Base-by-base conservation (phyloP, 2,113 vertebrate genomes). In the Monarcha castaneiventris region DNA sequence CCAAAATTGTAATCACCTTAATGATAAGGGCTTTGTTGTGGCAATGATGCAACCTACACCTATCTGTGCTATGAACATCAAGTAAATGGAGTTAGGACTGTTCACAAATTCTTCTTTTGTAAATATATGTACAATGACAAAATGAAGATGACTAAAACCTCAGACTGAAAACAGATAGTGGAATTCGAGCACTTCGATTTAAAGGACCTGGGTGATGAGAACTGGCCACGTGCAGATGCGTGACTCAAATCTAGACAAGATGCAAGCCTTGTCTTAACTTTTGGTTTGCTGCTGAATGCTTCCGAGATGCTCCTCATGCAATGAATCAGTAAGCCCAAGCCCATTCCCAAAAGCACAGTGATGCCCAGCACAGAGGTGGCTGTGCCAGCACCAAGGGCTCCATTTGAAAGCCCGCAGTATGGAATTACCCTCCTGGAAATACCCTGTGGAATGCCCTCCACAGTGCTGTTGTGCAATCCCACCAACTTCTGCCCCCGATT, bases 191-290 rank as follows among this genome's bases (percentile, higher is more conserved):
- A 4, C 26, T 59, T 77, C 0, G 2, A 41, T 89, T 80, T 82
- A 84, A 43, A 11, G 27, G 49, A 49, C 22, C 20, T 68, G 64
- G 22, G 8, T 91, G 62, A 64, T 5, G 46, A 68, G 30, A 77
- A 43, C 8, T 1, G 1, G 18, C 44, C 63, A 16, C 1, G 2
- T 30, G 11, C 25, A 22, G 46, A n/a, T 0, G 7, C 0, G 2
- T 55, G 8, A 18, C 43, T 74, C 59, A 67, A 55, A 95, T 14
- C 22, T 14, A 48, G 48, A 46, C 16, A 19, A 77, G 59, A 18
- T 68, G 14, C 15, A 48, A 54, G 10, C 12, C 11, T 41, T 4
- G 6, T 4, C 21, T 41, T 66, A 44, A 20, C n/a, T 21, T 90
- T 30, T 32, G 33, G 6, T 39, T 64, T 59, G 35, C 35, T 84